These are phyloP conservation scores for Ceratina japonica DNA, from an alignment of 1,140 invertebrate species.

Conservation along the genomic window DNA sequence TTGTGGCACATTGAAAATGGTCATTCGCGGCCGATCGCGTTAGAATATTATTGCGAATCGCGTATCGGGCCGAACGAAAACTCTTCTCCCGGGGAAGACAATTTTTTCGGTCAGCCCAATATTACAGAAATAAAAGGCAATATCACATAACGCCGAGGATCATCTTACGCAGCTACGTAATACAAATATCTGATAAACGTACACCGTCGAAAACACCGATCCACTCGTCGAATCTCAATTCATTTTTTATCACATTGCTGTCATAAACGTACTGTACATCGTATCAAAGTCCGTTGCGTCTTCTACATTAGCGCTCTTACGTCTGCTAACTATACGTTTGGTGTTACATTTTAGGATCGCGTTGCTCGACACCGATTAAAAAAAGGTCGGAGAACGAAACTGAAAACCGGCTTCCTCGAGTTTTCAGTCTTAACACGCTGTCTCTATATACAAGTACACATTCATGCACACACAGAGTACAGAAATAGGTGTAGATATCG, in stretches of 20 bases:
- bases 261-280: constrained; percentile 22
- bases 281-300: constrained; percentile 35
- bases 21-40: background rate
- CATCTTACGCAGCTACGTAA: constrained; percentile 11
- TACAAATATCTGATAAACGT: constrained; percentile 15
- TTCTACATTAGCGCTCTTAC: constrained; percentile 1
- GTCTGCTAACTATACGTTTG: constrained; percentile 5
- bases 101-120: background rate
- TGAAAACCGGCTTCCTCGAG: constrained; percentile 29
- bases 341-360: background rate
- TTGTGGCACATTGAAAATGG: constrained; percentile 10
- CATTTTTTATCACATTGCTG: constrained; percentile 26
- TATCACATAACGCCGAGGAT: constrained; percentile 33
- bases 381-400: constrained; percentile 2
- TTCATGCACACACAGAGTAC: background rate
- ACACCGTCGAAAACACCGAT: constrained; percentile 8
- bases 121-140: constrained; percentile 22
- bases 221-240: constrained; percentile 23
- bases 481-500: background rate
- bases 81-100: too few relatives aligned
- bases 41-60: background rate
- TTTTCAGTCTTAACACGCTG: constrained; percentile 32
- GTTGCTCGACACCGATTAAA: background rate
- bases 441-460: constrained; percentile 13
- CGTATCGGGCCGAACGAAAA: background rate